A percentile compares a stretch with the other conserved stretches of the same genome.
phyloP scores from a whole-genome alignment of 1,140 invertebrate species.

The Eurosta solidaginis region DNA sequence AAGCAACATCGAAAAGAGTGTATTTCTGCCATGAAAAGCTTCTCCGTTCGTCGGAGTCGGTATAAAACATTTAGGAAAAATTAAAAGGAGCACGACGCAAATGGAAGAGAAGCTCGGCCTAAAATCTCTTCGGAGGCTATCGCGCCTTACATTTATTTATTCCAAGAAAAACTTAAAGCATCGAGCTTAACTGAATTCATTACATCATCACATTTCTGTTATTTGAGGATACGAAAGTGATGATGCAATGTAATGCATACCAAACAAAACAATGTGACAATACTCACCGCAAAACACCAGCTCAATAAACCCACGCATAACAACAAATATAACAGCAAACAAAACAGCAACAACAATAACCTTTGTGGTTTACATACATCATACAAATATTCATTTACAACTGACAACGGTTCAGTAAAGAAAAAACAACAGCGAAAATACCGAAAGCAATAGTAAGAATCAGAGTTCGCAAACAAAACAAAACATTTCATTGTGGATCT shows the following conservation, averaged over 20 bases:
- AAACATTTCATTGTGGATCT: too few species aligned
- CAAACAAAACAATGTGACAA: background rate
- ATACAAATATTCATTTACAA: background rate
- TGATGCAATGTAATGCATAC: conserved; percentile 4
- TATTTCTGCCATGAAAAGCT: too few species aligned
- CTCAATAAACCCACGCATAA: background rate
- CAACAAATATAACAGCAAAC: background rate
- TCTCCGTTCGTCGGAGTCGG: too few species aligned
- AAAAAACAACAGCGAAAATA: background rate
- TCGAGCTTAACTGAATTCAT: background rate
- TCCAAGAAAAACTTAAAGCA: background rate
- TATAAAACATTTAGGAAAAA: too few species aligned
- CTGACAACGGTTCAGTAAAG: background rate
- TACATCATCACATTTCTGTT: background rate
- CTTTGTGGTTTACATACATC: background rate
- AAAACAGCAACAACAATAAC: background rate
- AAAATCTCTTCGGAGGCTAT: too few species aligned
- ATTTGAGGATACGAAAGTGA: background rate
- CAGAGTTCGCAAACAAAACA: too few species aligned
- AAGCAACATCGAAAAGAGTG: too few species aligned
- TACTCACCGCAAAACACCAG: conserved; percentile 1
- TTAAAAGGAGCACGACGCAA: too few species aligned
- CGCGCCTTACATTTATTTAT: background rate
- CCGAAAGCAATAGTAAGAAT: background rate
- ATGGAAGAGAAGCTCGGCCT: too few species aligned